phyloP scores from a whole-genome alignment of 2,797 vertebrate species.

The Molossus alvarezi region DNA sequence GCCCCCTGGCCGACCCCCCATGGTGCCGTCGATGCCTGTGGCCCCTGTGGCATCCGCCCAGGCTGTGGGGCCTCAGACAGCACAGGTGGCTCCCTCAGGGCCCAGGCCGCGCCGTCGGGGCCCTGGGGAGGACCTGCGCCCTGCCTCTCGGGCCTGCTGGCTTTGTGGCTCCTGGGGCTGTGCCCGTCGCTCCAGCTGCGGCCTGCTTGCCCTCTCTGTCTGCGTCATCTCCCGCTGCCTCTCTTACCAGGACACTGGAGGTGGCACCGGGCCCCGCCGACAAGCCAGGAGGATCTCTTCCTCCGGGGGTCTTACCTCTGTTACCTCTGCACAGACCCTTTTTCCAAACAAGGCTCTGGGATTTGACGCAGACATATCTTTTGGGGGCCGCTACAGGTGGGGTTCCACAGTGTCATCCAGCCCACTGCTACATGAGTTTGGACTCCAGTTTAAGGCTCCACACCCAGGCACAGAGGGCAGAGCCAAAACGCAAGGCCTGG shows the following conservation, averaged over 20 bases:
- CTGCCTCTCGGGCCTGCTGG: background rate
- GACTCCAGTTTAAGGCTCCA: background rate
- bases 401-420: background rate
- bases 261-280: background rate
- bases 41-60: background rate
- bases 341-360: background rate
- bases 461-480: background rate
- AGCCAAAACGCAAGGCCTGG: background rate
- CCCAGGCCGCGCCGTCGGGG: background rate
- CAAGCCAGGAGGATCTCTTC: background rate
- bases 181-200: rapidly evolving
- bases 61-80: background rate
- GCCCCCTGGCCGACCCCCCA: background rate
- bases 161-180: background rate
- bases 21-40: background rate
- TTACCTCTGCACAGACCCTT: background rate
- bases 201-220: background rate
- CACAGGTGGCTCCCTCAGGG: background rate
- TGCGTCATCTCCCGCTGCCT: background rate
- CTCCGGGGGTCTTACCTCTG: background rate
- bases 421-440: background rate
- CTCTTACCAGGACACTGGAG: background rate
- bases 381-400: background rate
- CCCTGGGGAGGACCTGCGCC: rapidly evolving
- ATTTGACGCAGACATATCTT: background rate